These are phyloP conservation scores for Dendrocincla tyrannina DNA, from an alignment of 2,797 vertebrate species.

Conservation along the genomic window DNA sequence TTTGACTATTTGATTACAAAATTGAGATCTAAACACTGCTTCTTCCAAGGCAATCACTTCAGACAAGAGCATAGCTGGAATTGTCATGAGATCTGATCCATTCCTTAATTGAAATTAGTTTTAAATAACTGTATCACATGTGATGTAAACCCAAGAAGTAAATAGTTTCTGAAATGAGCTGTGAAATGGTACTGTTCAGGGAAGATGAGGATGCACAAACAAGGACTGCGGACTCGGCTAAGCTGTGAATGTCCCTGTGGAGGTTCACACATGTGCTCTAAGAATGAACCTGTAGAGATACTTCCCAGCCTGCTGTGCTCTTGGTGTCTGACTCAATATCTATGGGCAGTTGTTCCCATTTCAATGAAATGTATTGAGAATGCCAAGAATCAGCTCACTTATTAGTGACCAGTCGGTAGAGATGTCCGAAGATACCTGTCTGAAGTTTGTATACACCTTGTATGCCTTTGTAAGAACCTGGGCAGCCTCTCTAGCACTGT, in stretches of 20 bases:
- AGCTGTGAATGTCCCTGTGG: fast-evolving
- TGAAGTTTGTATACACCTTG: neutral
- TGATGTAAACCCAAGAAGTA: neutral
- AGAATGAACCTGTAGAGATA: neutral
- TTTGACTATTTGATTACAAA: constrained; percentile 48
- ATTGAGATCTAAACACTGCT: neutral
- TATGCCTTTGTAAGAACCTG: neutral
- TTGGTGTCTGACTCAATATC: neutral
- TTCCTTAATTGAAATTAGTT: constrained; percentile 27
- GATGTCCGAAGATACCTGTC: neutral
- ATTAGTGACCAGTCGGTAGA: neutral
- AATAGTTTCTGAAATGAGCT: neutral
- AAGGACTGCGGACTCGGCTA: neutral
- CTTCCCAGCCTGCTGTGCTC: neutral
- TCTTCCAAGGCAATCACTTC: neutral
- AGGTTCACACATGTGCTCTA: fast-evolving
- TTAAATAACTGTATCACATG: neutral
- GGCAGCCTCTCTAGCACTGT: neutral
- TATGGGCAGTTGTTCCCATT: neutral
- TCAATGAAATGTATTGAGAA: neutral
- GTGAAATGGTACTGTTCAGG: neutral
- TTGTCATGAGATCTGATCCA: neutral
- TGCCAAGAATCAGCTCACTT: neutral
- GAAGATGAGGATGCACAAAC: neutral
- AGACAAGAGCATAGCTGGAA: neutral